Evolutionary conservation across 2,113 vertebrate species (phyloP).

Genomic region (Dromas ardeola): DNA sequence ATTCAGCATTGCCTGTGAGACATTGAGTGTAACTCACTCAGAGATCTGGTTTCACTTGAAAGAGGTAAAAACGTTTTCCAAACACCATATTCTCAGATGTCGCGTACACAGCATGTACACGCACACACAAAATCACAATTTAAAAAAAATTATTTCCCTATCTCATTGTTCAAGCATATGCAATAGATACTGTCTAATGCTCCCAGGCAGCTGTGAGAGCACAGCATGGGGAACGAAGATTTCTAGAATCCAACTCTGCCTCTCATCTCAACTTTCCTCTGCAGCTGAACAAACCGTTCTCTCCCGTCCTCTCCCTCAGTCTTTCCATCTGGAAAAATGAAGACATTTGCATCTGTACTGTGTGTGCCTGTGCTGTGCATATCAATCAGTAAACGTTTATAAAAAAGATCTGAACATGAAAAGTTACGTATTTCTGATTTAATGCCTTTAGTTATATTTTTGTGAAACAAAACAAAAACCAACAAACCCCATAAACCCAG

Average conservation of each 20-base stretch:
- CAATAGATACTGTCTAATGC: background rate
- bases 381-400: background rate
- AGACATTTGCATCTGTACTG: slow-evolving; percentile 13
- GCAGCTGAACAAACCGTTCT: slow-evolving; percentile 21
- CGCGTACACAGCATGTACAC: accelerated
- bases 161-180: background rate
- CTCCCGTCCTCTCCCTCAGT: slow-evolving; percentile 7
- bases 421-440: background rate
- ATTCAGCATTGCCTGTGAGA: background rate
- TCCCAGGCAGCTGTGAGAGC: background rate
- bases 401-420: background rate
- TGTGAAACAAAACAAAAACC: background rate
- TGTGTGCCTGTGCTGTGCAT: background rate
- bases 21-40: background rate
- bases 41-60: background rate
- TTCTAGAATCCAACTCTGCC: background rate
- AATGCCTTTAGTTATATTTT: background rate
- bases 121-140: background rate
- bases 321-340: slow-evolving; percentile 44
- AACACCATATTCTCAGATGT: accelerated
- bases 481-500: background rate
- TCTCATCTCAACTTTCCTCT: background rate
- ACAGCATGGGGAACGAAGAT: background rate
- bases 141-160: background rate
- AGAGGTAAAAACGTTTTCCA: background rate